Base-by-base conservation (phyloP, 1,140 invertebrate species). In the Saccostrea echinata region DNA sequence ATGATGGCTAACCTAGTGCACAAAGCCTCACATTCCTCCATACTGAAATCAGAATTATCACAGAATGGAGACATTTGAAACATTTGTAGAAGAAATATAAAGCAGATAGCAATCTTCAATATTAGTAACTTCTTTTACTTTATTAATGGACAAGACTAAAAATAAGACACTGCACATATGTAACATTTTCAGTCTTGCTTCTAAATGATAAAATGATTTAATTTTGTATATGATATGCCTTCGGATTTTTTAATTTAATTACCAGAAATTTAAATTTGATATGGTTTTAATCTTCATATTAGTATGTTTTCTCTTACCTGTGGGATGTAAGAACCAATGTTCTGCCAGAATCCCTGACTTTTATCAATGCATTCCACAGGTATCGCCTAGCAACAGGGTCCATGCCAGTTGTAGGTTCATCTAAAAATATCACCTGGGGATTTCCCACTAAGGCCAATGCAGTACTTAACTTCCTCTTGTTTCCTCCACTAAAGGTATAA, bases 391-490 rank as follows among this genome's bases (percentile, higher is more conserved):
- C 94, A 13, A 95, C 94, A 21, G 95, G 95, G 90, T 96, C 95
- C 93, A 95, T 95, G 2, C 95, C 95, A 53, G 95, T 95, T 2
- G 95, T 95, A 51, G 95, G 95, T 87, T 95, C 95, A 91, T 95
- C 95, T 55, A 95, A 92, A 84, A 95, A 94, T 35, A 95, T 88
- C 27, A 95, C 90, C 80, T 94, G 91, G 21, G 95, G 95, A 86
- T 94, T 93, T 9, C 95, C 95, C 93, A 98, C 96, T 43, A 99
- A 94, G 12, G 98, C 97, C 81, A 99, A 96, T 0, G 98, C 98
- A 64, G 98, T 98, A 90, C 97, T 99, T 35, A 99, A 95, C 94
- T 99, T 99, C 68, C 98, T 96, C 94, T 98, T 99, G 91, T 99
- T 99, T 0, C 98, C 99, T 52, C 93, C 93, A 90, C 93, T 94